Evolutionary conservation across 2,797 vertebrate species (phyloP), one percentile per base, ranked within the genome.

Genomic region (Enteromius treurensis): DNA sequence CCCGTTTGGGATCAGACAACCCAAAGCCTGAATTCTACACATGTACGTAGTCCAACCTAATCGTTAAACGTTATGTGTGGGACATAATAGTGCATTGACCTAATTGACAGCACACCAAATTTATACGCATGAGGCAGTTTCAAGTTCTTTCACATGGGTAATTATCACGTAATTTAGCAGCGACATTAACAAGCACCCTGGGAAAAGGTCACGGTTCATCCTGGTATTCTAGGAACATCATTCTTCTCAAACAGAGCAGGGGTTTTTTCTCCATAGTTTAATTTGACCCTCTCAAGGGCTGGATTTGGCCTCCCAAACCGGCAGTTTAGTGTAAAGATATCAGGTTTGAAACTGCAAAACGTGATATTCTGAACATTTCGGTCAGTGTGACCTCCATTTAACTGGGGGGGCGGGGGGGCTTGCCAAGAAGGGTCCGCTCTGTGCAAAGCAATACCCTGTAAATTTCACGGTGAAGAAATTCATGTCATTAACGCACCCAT

Each of bases 381-480:
- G 90, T 87, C 88, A 91, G 85, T 87, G 77, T 37, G 82, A 88
- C 81, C 78, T 73, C 82, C 65, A 80, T 87, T 89, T 87, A 83
- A 90, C 86, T 81, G 79, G 75, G 19, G 80, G 67, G 47, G n/a
- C n/a, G 79, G 79, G 75, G 21, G 80, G 67, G 47, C 82, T 90
- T 88, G 91, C 90, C 90, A 91, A 89, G 87, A 89, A 81, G 26
- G 73, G 88, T 90, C 89, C 78, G 62, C 42, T 37, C 85, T 64
- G 88, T 87, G 90, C 87, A 92, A 91, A 42, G 77, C 84, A 90
- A 93, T 90, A 90, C 84, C 37, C 88, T 89, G 90, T 92, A 92
- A 90, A 92, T 90, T 91, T 87, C 89, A 86, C 82, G 81, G 76
- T 32, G 83, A 87, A 89, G 85, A 90, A 92, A 89, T 91, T 87